Evolutionary conservation across 2,113 vertebrate species (phyloP).

Genomic region (Ptychochromis oligacanthus): DNA sequence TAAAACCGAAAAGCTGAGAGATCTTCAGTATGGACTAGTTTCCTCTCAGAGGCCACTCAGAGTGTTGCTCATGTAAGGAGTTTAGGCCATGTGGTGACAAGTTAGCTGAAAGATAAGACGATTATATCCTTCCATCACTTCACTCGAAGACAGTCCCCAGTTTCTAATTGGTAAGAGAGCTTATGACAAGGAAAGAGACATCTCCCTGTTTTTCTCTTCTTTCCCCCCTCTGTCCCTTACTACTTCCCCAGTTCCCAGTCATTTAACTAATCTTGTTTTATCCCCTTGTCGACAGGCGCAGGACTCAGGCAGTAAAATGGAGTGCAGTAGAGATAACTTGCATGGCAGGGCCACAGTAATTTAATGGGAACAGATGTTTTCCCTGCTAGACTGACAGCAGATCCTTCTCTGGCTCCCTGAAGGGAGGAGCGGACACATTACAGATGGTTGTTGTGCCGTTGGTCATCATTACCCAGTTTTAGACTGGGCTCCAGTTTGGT

Average conservation of each 20-base stretch:
- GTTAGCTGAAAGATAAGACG: constrained; percentile 70
- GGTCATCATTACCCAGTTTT: constrained; percentile 71
- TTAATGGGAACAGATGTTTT: constrained; percentile 79
- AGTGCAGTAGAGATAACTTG: constrained; percentile 70
- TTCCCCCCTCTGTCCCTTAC: constrained; percentile 11
- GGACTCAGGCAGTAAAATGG: constrained; percentile 62
- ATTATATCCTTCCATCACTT: constrained; percentile 58
- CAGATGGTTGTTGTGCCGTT: constrained; percentile 70
- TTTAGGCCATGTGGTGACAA: constrained; percentile 59
- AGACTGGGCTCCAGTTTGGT: constrained; percentile 32
- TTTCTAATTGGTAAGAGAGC: constrained; percentile 71
- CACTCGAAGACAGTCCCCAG: constrained; percentile 61
- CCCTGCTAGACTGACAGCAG: constrained; percentile 73
- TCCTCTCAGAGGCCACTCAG: constrained; percentile 37
- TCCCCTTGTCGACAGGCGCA: constrained; percentile 67
- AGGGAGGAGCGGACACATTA: constrained; percentile 62
- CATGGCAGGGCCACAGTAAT: constrained; percentile 67
- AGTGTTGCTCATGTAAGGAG: constrained; percentile 45
- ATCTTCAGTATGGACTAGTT: constrained; percentile 10
- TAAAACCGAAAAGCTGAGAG: constrained; percentile 2
- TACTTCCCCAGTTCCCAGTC: constrained; percentile 64
- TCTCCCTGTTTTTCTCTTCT: constrained; percentile 28
- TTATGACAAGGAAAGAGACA: constrained; percentile 44
- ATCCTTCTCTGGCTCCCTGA: constrained; percentile 72
- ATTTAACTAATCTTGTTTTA: constrained; percentile 78